A percentile compares a stretch with the other conserved stretches of the same genome.
phyloP scores from a whole-genome alignment of 1,140 invertebrate species.

The Drosophila oshimai region DNA sequence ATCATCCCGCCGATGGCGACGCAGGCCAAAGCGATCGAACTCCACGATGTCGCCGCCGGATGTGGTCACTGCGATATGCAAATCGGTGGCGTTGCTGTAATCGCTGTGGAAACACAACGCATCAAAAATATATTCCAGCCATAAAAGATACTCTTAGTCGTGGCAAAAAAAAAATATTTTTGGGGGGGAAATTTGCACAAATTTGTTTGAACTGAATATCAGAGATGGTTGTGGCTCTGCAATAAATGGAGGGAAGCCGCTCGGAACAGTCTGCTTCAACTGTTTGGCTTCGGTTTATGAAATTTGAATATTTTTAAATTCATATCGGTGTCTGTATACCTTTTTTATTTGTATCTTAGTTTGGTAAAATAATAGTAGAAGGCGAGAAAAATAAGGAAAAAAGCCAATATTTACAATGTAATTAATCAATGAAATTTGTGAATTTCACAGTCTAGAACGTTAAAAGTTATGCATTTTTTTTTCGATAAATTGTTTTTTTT shows the following conservation, averaged over 20 bases:
- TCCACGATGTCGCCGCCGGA: conserved; percentile 89
- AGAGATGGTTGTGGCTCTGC: background rate
- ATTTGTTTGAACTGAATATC: conserved; percentile 42
- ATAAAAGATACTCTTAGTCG: conserved; percentile 19
- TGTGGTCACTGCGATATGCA: conserved; percentile 92
- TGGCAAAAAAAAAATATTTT: conserved; percentile 3
- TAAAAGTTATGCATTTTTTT: too few relatives aligned
- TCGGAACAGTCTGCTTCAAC: conserved; percentile 3
- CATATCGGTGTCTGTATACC: too few relatives aligned
- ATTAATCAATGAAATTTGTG: too few relatives aligned
- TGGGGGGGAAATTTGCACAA: conserved; percentile 2
- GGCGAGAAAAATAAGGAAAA: too few relatives aligned
- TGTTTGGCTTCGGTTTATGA: background rate
- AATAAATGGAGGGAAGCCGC: background rate
- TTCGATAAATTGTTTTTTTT: too few relatives aligned
- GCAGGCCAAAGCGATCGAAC: conserved; percentile 89
- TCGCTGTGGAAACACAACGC: conserved; percentile 84
- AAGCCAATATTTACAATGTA: too few relatives aligned
- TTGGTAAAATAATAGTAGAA: too few relatives aligned
- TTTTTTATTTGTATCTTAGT: too few relatives aligned
- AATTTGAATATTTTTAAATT: background rate
- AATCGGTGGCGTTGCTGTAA: conserved; percentile 90
- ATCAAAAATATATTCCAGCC: conserved; percentile 55
- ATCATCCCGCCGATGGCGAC: conserved; percentile 82
- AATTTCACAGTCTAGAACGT: too few relatives aligned